These are phyloP conservation scores for Aphis craccivora DNA, from an alignment of 1,140 invertebrate genomes.

Conservation along the genomic window DNA sequence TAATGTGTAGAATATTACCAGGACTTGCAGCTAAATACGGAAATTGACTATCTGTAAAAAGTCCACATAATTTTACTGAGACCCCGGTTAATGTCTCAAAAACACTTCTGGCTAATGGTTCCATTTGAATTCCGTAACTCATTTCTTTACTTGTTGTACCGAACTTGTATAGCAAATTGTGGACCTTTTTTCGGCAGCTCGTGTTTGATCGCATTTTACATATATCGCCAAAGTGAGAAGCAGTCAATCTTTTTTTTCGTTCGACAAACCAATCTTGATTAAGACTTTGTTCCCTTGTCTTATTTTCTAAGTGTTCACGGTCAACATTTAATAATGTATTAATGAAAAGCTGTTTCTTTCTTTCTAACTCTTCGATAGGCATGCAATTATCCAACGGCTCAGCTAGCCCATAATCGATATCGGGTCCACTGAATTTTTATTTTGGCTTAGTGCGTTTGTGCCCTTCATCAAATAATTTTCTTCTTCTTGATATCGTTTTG, in stretches of 20 bases:
- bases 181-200: conserved; percentile 11
- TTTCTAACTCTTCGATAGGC: too few relatives aligned
- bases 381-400: too few relatives aligned
- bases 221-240: conserved; percentile 15
- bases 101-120: neutral
- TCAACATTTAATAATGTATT: neutral
- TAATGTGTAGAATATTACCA: too few relatives aligned
- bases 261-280: neutral
- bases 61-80: too few relatives aligned
- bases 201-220: conserved; percentile 30
- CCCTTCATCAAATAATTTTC: neutral
- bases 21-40: too few relatives aligned
- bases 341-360: too few relatives aligned
- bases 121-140: conserved; percentile 13
- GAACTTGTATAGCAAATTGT: neutral
- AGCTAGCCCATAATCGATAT: too few relatives aligned
- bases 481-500: neutral
- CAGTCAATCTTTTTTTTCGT: conserved; percentile 16
- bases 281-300: neutral
- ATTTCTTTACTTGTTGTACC: conserved; percentile 1
- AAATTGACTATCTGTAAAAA: too few relatives aligned
- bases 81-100: too few relatives aligned
- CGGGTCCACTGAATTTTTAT: too few relatives aligned
- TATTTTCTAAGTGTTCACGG: neutral
- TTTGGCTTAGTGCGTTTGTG: too few relatives aligned